Evolutionary conservation across 1,140 invertebrate species (phyloP).

Genomic region (Neuroterus valhalla): DNA sequence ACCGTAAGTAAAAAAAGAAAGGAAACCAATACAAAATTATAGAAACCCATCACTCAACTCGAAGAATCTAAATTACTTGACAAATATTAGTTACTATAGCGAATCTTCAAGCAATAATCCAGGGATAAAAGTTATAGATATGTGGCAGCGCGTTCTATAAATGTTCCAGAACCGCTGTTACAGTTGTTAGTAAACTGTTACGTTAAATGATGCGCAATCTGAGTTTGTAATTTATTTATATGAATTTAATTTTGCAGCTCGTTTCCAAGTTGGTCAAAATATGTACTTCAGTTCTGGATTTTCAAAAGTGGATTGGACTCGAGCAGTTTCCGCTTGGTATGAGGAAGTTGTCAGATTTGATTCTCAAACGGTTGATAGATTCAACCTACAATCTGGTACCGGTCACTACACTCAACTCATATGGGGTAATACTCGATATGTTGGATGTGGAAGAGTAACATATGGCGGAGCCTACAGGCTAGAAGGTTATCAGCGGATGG

Average conservation of each 20-base stretch:
- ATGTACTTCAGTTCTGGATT: slow-evolving; percentile 28
- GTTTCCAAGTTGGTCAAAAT: slow-evolving; percentile 48
- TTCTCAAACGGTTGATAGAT: background rate
- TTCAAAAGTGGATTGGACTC: slow-evolving; percentile 32
- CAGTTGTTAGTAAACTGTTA: too few relatives aligned
- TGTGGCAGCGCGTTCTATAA: too few relatives aligned
- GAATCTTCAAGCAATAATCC: too few relatives aligned
- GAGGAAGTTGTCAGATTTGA: slow-evolving; percentile 39
- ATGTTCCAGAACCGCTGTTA: too few relatives aligned
- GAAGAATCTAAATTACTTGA: too few relatives aligned
- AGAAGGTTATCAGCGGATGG: background rate
- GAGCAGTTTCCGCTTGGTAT: slow-evolving; percentile 41
- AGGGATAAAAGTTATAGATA: too few relatives aligned
- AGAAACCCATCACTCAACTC: too few relatives aligned
- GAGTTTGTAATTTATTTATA: background rate
- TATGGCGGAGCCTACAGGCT: slow-evolving; percentile 26
- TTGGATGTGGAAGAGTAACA: slow-evolving; percentile 56
- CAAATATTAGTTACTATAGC: too few relatives aligned
- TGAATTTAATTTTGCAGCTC: slow-evolving; percentile 21
- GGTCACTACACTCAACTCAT: slow-evolving; percentile 70
- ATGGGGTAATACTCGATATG: slow-evolving; percentile 60
- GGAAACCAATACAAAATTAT: background rate
- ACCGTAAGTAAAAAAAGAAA: slow-evolving; percentile 57
- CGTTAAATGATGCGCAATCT: too few relatives aligned
- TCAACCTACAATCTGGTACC: slow-evolving; percentile 54